These are phyloP conservation scores for Centrocercus urophasianus DNA, from an alignment of 2,113 vertebrate species.

Conservation along the genomic window DNA sequence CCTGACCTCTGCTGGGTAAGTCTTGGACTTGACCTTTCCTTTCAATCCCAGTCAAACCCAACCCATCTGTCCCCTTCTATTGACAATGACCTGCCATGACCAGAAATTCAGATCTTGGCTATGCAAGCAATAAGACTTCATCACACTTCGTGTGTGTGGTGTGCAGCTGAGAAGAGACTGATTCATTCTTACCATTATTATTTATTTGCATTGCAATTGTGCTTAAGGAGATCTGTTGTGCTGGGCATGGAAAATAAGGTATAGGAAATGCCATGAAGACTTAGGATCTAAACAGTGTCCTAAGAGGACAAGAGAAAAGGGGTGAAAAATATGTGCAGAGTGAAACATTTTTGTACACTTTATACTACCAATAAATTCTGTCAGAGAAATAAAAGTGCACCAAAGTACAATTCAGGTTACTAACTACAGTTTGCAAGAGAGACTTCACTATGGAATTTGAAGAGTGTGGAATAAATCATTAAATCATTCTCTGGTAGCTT, in stretches of 20 bases:
- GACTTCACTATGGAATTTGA: neutral
- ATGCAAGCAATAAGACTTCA: neutral
- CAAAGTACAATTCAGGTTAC: neutral
- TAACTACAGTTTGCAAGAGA: neutral
- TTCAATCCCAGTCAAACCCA: neutral
- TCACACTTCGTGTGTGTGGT: neutral
- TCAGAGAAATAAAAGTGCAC: neutral
- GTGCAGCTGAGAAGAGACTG: neutral
- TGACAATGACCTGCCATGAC: neutral
- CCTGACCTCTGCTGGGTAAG: conserved; percentile 53
- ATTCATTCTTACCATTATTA: neutral
- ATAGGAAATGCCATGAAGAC: neutral
- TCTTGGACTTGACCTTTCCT: neutral
- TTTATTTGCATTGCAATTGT: neutral
- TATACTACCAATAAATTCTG: neutral
- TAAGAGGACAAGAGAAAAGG: neutral
- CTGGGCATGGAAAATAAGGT: neutral
- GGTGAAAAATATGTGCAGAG: neutral
- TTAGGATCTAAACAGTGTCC: neutral
- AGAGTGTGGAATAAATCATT: neutral
- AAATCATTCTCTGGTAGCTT: neutral
- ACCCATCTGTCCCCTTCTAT: neutral
- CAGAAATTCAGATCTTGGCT: neutral
- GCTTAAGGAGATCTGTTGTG: neutral
- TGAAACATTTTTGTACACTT: neutral